phyloP scores from a whole-genome alignment of 2,797 vertebrate genomes.

The Aldrovandia affinis region DNA sequence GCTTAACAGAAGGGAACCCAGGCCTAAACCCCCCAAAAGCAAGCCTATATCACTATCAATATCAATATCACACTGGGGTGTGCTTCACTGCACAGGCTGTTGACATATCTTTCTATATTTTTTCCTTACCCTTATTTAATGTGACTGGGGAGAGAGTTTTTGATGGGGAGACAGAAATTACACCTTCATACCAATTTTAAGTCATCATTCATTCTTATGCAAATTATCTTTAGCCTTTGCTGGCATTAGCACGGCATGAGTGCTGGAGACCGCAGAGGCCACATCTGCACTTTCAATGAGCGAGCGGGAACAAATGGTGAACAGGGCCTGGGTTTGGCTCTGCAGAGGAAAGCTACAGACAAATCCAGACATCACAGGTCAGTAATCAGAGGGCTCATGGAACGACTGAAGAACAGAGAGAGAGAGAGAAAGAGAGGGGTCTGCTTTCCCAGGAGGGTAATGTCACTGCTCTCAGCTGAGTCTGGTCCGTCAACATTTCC shows the following conservation, averaged over 20 bases:
- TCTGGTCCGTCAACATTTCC: not conserved
- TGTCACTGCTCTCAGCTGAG: too few relatives aligned
- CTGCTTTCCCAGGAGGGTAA: too few relatives aligned
- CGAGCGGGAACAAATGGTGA: not conserved
- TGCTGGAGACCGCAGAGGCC: too few relatives aligned
- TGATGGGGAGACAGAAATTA: not conserved
- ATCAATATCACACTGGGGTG: not conserved
- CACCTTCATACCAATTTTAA: not conserved
- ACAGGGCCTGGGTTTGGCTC: not conserved
- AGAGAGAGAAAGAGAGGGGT: too few relatives aligned
- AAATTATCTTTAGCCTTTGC: slow-evolving; percentile 18
- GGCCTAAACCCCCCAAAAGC: too few relatives aligned
- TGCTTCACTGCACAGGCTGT: not conserved
- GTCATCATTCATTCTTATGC: not conserved
- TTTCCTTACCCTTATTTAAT: not conserved
- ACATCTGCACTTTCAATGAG: too few relatives aligned
- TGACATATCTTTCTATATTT: not conserved
- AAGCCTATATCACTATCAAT: too few relatives aligned
- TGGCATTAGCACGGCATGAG: too few relatives aligned
- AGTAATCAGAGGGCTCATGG: not conserved
- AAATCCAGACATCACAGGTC: not conserved
- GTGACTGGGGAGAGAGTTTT: not conserved
- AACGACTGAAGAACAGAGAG: not conserved
- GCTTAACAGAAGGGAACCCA: too few relatives aligned
- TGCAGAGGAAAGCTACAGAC: not conserved